Conservation (phyloP, 1,140 invertebrate genomes). For the Helicoverpa armigera region DNA sequence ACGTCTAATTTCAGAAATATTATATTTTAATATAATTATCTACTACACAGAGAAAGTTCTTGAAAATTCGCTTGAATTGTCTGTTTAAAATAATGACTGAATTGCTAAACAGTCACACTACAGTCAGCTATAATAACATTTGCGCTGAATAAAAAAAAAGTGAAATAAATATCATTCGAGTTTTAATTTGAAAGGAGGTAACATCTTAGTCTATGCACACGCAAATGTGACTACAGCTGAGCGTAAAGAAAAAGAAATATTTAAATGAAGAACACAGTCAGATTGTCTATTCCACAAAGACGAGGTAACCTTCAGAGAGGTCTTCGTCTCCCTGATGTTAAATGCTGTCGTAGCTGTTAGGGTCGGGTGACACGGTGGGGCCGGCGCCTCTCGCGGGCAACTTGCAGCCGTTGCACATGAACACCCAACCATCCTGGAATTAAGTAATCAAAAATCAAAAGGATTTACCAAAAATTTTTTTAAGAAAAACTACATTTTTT, state of each 20-base stretch:
- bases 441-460: no score
- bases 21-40: background rate
- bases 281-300: constrained; percentile 72
- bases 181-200: background rate
- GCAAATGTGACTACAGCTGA: constrained; percentile 34
- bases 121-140: constrained; percentile 20
- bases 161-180: background rate
- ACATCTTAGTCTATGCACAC: constrained; percentile 23
- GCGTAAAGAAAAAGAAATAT: background rate
- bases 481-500: no score
- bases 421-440: constrained; percentile 84
- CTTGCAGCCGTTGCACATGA: constrained; percentile 80
- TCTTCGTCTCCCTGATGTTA: constrained; percentile 77
- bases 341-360: constrained; percentile 86
- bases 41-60: constrained; percentile 5
- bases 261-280: constrained; percentile 17
- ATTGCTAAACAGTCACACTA: background rate
- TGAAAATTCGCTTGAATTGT: background rate
- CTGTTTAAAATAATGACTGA: background rate
- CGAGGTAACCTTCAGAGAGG: constrained; percentile 73
- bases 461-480: no score
- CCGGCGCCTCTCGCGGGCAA: constrained; percentile 70
- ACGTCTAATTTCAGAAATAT: constrained; percentile 7
- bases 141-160: background rate
- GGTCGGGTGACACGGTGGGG: constrained; percentile 73